phyloP scores from a whole-genome alignment of 2,888 invertebrate species.

The Matsumyia berberina region DNA sequence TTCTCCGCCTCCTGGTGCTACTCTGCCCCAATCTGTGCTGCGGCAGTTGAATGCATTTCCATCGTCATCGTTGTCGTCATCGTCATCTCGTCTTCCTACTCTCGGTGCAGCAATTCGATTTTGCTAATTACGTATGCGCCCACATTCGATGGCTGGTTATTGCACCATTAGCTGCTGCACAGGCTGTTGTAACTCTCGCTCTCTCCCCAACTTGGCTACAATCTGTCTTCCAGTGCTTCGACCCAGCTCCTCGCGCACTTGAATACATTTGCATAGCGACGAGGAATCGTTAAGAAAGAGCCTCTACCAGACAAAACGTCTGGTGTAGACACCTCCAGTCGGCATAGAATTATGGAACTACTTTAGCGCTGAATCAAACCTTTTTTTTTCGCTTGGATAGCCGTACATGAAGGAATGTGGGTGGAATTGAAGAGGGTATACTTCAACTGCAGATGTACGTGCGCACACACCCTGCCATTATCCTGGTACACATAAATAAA shows the following conservation, averaged over 20 bases:
- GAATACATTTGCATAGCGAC: constrained; percentile 47
- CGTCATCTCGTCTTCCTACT: constrained; percentile 36
- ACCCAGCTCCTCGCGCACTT: constrained; percentile 21
- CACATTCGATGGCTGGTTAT: constrained; percentile 67
- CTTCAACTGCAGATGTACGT: neutral
- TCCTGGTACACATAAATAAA: constrained; percentile 65
- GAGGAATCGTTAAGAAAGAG: constrained; percentile 57
- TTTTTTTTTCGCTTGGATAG: constrained; percentile 9
- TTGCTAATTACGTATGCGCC: constrained; percentile 76
- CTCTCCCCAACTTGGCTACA: constrained; percentile 41
- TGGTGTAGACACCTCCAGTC: constrained; percentile 49
- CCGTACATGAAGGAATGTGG: neutral
- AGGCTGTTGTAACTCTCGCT: constrained; percentile 17
- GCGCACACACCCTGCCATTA: constrained; percentile 28
- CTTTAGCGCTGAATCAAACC: constrained; percentile 36
- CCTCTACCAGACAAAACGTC: constrained; percentile 69
- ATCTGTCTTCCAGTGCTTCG: constrained; percentile 21
- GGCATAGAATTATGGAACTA: constrained; percentile 35
- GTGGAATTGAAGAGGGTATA: neutral
- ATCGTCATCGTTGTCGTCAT: constrained; percentile 32
- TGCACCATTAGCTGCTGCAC: constrained; percentile 49
- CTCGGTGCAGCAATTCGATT: constrained; percentile 67
- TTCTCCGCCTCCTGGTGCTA: constrained; percentile 47
- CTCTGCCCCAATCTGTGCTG: constrained; percentile 14
- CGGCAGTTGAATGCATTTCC: constrained; percentile 30